Evolutionary conservation across 2,113 vertebrate genomes (phyloP), one percentile per base, ranked within the genome.

Genomic region (Eublepharis macularius): DNA sequence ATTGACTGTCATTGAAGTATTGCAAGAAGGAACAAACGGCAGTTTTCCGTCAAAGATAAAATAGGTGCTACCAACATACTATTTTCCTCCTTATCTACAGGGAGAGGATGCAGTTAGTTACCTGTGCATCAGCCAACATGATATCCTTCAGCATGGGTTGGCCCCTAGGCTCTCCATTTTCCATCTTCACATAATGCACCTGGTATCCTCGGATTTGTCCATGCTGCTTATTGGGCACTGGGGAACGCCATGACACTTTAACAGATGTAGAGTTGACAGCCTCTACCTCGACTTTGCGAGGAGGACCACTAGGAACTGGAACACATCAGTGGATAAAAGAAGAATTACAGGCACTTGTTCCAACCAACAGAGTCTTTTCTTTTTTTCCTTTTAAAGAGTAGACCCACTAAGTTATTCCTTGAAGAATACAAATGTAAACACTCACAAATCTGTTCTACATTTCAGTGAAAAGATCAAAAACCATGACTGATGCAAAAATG

Each of bases 211-310:
- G 97, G 82, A 99, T 99, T 95, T 99, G 98, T 90, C 99, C 99
- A 92, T 99, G 99, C 96, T 99, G 99, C 92, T 99, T 98, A 96
- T 96, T 99, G 96, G 98, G 97, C 95, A 99, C 97, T 88, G 99
- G 99, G 1, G 99, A 99, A 93, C 98, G 99, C 99, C 99, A 99
- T 78, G 98, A 97, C 93, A 99, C 98, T 97, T 97, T 99, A 97
- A 99, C 97, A 97, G 98, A 98, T 93, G 98, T 97, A 90, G 99
- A 99, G 98, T 99, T 99, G 98, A 99, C 96, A 98, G 98, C 98
- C 97, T 99, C 98, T 92, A 99, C 98, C 98, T 99, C 98, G 95
- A 99, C 98, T 99, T 99, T 99, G 94, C 99, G 99, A 99, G 99
- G 99, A 96, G 99, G 98, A 97, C 99, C 99, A 92, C 99, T 99